Conservation (phyloP, 2,888 invertebrate species). For the Mellilla xanthometata region DNA sequence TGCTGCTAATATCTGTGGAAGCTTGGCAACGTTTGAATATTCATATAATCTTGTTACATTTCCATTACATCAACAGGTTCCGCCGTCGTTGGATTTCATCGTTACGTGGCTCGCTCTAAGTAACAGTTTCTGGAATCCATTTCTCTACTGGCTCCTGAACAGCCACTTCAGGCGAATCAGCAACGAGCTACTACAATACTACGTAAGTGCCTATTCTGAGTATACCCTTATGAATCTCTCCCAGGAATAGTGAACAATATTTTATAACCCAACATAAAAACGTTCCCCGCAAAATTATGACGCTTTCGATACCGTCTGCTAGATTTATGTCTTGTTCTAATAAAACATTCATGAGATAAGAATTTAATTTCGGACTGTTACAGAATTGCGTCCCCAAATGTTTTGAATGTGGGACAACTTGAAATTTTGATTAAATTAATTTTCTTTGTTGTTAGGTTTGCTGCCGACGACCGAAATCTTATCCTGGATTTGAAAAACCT, state of each 20-base stretch:
- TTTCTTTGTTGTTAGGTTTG: conserved; percentile 53
- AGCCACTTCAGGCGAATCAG: conserved; percentile 92
- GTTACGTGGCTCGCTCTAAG: conserved; percentile 94
- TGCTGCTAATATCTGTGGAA: too few relatives aligned
- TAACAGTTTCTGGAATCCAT: conserved; percentile 95
- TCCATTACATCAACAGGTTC: conserved; percentile 78
- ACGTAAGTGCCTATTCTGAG: conserved; percentile 78
- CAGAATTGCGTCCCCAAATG: conserved; percentile 4
- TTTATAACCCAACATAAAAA: conserved; percentile 20
- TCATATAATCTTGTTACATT: conserved; percentile 3
- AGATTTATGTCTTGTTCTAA: conserved; percentile 19
- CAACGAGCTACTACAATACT: conserved; percentile 88
- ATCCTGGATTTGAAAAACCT: conserved; percentile 66
- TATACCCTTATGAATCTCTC: conserved; percentile 9
- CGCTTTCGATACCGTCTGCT: conserved; percentile 16
- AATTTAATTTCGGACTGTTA: conserved; percentile 13
- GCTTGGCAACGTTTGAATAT: conserved; percentile 6
- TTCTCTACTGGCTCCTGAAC: conserved; percentile 93
- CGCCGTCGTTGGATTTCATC: conserved; percentile 91
- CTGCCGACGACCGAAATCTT: conserved; percentile 67
- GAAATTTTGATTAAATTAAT: conserved; percentile 6
- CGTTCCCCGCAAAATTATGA: conserved; percentile 17
- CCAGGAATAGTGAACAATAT: conserved; percentile 18
- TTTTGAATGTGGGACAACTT: conserved; percentile 6
- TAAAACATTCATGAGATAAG: conserved; percentile 17